Evolutionary conservation across 2,797 vertebrate genomes (phyloP), one percentile per base, ranked within the genome.

Genomic region (Smutsia temminckii): DNA sequence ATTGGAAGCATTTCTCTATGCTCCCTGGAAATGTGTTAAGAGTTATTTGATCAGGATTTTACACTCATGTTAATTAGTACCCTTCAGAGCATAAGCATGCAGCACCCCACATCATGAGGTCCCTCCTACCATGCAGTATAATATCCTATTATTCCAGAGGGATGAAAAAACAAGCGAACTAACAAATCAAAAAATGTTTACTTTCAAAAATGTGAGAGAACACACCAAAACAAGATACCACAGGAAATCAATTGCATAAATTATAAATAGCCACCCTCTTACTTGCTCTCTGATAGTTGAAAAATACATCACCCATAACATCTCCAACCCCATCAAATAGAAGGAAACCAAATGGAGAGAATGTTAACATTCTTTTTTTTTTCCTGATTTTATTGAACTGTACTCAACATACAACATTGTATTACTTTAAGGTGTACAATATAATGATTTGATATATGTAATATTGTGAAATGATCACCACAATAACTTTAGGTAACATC

Each of bases 211-310:
- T 64, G 40, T 55, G 34, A 92, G 13, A n/a, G 27, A 91, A 42
- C 9, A 51, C 18, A 46, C 46, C 46, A 14, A 57, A 85, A 34
- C 29, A 95, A 55, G 17, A 72, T 68, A 75, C 21, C 23, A 79
- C 10, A 90, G 63, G 74, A 93, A 89, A 87, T 72, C 40, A 72
- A 40, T 10, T 34, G 16, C 34, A 29, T 40, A 68, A 66, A 78
- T 61, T 72, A 32, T 66, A 14, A 63, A 85, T 94, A 88, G 0
- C 13, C 18, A 68, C 23, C 27, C 1, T 88, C 72, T 92, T 69
- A 57, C 72, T 95, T 95, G 53, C 42, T 94, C 8, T 91, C n/a
- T 84, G n/a, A 49, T 12, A 71, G 8, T 57, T 88, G 79, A 92
- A 94, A 96, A 86, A 32, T 59, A n/a, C 9, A 51, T 12, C 29